Conservation (phyloP, 2,797 vertebrate genomes). For the Cossypha caffra region DNA sequence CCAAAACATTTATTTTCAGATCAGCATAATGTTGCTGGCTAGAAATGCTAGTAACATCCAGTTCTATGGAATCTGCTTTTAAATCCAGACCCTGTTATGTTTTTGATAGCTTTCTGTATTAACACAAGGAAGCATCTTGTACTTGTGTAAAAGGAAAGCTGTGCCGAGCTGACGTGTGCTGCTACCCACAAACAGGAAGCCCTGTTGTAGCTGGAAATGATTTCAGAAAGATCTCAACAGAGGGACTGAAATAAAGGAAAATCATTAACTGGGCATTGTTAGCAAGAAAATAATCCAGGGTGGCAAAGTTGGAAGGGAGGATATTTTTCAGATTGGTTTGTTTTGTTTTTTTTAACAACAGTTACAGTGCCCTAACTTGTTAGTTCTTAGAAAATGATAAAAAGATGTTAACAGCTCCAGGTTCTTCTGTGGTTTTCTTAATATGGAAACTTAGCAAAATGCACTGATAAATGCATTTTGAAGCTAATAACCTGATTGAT, state of each 20-base stretch:
- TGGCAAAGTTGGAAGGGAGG: neutral
- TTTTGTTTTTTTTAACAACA: neutral
- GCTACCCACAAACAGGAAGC: neutral
- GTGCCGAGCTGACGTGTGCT: slow-evolving; percentile 55
- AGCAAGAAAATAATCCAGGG: neutral
- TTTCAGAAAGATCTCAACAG: neutral
- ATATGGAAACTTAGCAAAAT: slow-evolving; percentile 20
- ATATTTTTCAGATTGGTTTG: neutral
- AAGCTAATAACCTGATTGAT: slow-evolving; percentile 46
- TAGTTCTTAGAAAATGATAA: neutral
- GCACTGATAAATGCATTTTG: slow-evolving; percentile 45
- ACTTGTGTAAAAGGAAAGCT: slow-evolving; percentile 19
- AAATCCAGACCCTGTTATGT: neutral
- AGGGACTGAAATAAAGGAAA: neutral
- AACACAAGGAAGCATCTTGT: slow-evolving; percentile 7
- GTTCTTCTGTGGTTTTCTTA: slow-evolving; percentile 49
- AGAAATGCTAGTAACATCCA: neutral
- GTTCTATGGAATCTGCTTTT: neutral
- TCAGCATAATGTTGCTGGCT: neutral
- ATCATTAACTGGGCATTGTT: neutral
- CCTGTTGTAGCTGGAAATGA: neutral
- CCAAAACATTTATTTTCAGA: neutral
- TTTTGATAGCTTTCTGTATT: slow-evolving; percentile 23
- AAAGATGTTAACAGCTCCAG: neutral
- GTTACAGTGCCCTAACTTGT: neutral